Percentiles rank a stretch among this genome's conserved stretches.
These are phyloP conservation scores for Tragelaphus buxtoni DNA, from an alignment of 2,113 vertebrate species.

Conservation along the genomic window DNA sequence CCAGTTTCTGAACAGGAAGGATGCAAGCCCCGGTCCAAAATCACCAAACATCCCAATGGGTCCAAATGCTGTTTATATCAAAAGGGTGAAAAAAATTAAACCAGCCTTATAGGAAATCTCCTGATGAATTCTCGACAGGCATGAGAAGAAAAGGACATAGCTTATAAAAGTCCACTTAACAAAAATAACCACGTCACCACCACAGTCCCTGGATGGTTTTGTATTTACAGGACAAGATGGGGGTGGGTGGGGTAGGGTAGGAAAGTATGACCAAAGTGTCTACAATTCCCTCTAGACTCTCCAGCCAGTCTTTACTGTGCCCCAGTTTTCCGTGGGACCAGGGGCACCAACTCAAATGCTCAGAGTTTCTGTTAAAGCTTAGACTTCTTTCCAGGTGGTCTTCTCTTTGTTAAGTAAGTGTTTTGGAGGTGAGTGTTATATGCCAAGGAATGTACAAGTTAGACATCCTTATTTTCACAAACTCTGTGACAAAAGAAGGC, in stretches of 20 bases:
- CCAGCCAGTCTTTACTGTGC: background rate
- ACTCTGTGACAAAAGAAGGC: background rate
- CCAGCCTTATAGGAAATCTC: background rate
- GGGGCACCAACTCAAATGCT: background rate
- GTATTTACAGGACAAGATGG: accelerated
- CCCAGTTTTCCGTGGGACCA: accelerated
- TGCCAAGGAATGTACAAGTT: background rate
- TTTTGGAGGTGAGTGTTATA: background rate
- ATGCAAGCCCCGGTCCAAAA: background rate
- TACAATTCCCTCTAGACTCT: too few species aligned
- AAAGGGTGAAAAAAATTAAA: background rate
- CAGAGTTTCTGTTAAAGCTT: background rate
- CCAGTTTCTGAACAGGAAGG: background rate
- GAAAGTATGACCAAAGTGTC: accelerated
- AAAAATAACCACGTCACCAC: accelerated
- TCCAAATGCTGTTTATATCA: too few species aligned
- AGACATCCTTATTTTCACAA: background rate
- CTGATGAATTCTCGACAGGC: background rate
- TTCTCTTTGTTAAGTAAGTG: background rate
- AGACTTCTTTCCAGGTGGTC: background rate
- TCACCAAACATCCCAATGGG: background rate
- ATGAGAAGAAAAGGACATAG: background rate
- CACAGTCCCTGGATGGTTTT: background rate
- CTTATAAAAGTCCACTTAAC: background rate
- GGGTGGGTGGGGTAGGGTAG: accelerated